phyloP scores from a whole-genome alignment of 2,888 invertebrate species.

The Acronicta aceris region DNA sequence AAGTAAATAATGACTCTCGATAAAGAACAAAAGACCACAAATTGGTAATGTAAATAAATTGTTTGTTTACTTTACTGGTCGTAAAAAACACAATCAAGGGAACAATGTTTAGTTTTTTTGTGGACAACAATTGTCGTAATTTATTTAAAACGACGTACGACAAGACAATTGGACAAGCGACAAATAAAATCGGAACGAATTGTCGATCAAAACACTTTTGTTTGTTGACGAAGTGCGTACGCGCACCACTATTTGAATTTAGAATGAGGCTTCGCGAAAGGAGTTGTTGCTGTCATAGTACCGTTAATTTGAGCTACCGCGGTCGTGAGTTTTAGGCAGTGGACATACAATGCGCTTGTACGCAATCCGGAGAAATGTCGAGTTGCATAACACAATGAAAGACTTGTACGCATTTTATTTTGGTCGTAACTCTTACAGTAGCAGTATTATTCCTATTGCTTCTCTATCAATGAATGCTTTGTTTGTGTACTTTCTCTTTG shows the following conservation, averaged over 20 bases:
- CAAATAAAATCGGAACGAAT: conserved; percentile 47
- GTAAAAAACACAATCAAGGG: conserved; percentile 11
- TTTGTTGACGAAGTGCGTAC: conserved; percentile 75
- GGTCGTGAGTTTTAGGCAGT: conserved; percentile 68
- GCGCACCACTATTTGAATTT: conserved; percentile 75
- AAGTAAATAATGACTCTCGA: conserved; percentile 7
- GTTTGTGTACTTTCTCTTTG: conserved; percentile 44
- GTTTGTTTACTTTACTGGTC: conserved; percentile 10
- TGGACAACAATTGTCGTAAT: conserved; percentile 30
- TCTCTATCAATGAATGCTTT: conserved; percentile 18
- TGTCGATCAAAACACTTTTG: conserved; percentile 60
- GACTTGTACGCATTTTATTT: conserved; percentile 22
- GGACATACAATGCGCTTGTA: conserved; percentile 54
- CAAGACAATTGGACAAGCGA: conserved; percentile 41
- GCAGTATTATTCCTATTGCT: conserved; percentile 11
- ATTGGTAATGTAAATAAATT: conserved; percentile 29
- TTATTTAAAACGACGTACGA: conserved; percentile 41
- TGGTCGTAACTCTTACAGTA: conserved; percentile 1
- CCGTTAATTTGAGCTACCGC: conserved; percentile 82
- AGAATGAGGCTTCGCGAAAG: conserved; percentile 79
- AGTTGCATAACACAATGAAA: conserved; percentile 5
- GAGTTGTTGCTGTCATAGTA: conserved; percentile 70
- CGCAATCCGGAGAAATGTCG: conserved; percentile 40
- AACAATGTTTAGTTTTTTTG: conserved; percentile 25
- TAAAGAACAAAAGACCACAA: conserved; percentile 20